Evolutionary conservation across 2,797 vertebrate genomes (phyloP), one percentile per base, ranked within the genome.

Genomic region (Amazonetta brasiliensis): DNA sequence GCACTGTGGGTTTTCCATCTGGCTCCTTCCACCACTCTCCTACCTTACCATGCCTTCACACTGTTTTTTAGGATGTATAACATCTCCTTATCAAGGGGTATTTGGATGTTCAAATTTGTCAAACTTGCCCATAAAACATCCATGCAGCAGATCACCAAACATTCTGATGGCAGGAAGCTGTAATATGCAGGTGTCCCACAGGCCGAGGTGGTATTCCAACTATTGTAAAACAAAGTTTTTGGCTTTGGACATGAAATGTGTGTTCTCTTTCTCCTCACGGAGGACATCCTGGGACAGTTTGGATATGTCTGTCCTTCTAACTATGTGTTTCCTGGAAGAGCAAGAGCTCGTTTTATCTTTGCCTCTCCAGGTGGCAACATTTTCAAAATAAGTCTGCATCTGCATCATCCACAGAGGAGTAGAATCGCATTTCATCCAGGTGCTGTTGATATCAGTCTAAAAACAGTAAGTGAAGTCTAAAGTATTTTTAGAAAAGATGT

Each of bases 131-230:
- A 18, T 19, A 23, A 64, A 76, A 19, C 4, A 75, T 3, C 26
- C 9, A 6, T 4, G 7, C 3, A 25, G 13, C 12, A 8, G 22
- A 19, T 41, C 63, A 62, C 31, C 58, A 59, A 14, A 74, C 78
- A 5, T 9, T 7, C 11, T 5, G 28, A 67, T 17, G 39, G 22
- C 6, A 60, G 19, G 26, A 3, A 69, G 6, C 23, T 18, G 14
- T 1, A 14, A 9, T 15, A 46, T 9, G 4, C 20, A 73, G 43
- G 6, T 9, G 8, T 1, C 5, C 12, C 39, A n/a, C 0, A 5
- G 21, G 11, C 21, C 21, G 56, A 31, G 11, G 2, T 48, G 17
- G 2, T 30, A 48, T 31, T 56, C 0, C 0, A 58, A 48, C 30
- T 6, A 5, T 2, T 44, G 31, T 18, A 48, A 76, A 89, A 72